Conservation (phyloP, 2,113 vertebrate genomes). For the Ceyx cyanopectus region DNA sequence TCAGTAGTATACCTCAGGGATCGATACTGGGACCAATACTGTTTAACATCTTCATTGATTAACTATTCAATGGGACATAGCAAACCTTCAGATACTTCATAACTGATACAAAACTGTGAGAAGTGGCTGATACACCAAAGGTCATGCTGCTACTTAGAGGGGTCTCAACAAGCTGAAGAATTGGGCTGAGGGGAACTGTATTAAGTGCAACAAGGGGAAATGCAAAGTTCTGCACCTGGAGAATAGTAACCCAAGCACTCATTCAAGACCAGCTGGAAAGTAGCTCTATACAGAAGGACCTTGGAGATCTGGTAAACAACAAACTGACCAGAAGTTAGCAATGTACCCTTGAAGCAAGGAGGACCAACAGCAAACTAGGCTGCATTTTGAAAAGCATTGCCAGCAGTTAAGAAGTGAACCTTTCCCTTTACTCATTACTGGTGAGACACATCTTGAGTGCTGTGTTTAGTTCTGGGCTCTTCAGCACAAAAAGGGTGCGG, state of each 20-base stretch:
- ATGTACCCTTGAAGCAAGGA: background rate
- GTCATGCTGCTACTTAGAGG: background rate
- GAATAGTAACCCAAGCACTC: background rate
- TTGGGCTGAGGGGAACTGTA: background rate
- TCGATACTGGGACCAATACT: background rate
- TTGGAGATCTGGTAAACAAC: background rate
- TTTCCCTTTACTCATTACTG: background rate
- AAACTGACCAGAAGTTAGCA: background rate
- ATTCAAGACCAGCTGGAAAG: background rate
- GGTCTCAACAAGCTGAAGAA: background rate
- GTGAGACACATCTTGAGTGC: rapidly evolving
- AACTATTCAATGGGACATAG: background rate
- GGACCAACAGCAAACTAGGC: rapidly evolving
- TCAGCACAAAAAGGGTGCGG: background rate
- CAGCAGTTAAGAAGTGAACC: background rate
- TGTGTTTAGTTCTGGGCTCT: background rate
- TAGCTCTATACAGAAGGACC: background rate
- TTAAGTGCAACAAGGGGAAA: background rate
- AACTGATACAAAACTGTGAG: background rate
- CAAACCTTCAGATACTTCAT: background rate
- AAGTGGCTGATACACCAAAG: background rate
- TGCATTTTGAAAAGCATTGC: background rate
- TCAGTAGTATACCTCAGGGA: background rate
- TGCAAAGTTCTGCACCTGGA: background rate
- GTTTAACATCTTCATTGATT: background rate